A percentile compares a stretch with the other conserved stretches of the same genome.
Evolutionary conservation across 2,888 invertebrate species (phyloP).

Genomic region (Dasypogon diadema): DNA sequence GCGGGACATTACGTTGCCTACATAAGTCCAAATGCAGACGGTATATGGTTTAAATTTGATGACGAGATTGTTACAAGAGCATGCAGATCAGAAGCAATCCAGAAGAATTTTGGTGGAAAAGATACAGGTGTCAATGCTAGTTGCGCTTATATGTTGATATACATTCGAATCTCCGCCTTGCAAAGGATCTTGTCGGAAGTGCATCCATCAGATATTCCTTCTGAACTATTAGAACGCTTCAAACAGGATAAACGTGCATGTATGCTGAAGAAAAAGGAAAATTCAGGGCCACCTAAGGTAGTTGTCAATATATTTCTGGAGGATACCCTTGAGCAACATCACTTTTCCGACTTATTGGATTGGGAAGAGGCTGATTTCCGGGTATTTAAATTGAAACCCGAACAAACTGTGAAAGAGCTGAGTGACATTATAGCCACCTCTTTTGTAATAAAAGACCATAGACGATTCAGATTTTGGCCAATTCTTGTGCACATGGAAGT

Average conservation of each 20-base stretch:
- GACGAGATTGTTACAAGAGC: constrained; percentile 99
- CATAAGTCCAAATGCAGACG: constrained; percentile 96
- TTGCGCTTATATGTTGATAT: constrained; percentile 99
- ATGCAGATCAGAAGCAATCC: constrained; percentile 95
- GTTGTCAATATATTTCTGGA: constrained; percentile 80
- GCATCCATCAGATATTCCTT: constrained; percentile 93
- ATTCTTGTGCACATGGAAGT: constrained; percentile 82
- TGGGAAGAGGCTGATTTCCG: constrained; percentile 86
- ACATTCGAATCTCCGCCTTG: constrained; percentile 91
- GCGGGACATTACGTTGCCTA: constrained; percentile 99
- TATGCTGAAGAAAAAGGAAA: neutral
- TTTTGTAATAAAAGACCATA: constrained; percentile 88
- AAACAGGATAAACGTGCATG: constrained; percentile 76
- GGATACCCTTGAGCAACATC: constrained; percentile 92
- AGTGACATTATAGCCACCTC: constrained; percentile 87
- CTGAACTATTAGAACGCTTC: constrained; percentile 86
- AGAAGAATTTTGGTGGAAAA: constrained; percentile 97
- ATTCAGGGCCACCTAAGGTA: constrained; percentile 69
- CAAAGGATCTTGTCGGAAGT: constrained; percentile 91
- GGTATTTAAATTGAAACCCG: constrained; percentile 84
- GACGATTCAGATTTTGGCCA: constrained; percentile 94
- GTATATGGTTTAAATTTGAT: constrained; percentile 94
- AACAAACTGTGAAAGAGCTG: constrained; percentile 86
- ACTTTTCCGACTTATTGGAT: constrained; percentile 96
- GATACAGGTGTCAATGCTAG: constrained; percentile 93